A percentile compares a stretch with the other conserved stretches of the same genome.
Evolutionary conservation across 2,888 invertebrate species (phyloP).

Genomic region (Parapristionchus giblindavisi): DNA sequence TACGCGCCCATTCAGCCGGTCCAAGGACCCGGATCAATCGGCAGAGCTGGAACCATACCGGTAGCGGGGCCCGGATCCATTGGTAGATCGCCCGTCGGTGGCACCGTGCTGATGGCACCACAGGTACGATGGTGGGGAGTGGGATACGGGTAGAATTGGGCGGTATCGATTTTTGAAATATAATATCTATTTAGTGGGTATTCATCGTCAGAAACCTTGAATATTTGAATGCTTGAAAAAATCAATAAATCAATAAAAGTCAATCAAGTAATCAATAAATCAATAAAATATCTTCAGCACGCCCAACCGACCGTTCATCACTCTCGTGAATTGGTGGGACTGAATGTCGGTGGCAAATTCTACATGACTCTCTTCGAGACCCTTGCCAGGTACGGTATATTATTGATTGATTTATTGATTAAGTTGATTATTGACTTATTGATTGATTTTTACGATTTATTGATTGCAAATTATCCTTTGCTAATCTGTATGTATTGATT

Average conservation of each 20-base stretch:
- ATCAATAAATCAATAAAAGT: not conserved
- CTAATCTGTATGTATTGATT: too few relatives aligned
- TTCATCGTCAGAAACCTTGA: too few relatives aligned
- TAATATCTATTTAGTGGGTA: too few relatives aligned
- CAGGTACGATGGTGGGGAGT: not conserved
- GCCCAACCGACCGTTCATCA: constrained; percentile 40
- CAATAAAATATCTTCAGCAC: too few relatives aligned
- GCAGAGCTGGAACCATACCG: not conserved
- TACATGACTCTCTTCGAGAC: constrained; percentile 42
- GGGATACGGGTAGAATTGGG: too few relatives aligned
- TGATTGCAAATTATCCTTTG: too few relatives aligned
- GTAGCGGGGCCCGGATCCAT: not conserved
- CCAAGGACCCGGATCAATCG: not conserved
- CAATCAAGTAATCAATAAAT: not conserved
- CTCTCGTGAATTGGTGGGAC: constrained; percentile 40
- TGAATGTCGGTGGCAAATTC: constrained; percentile 43
- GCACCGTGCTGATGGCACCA: not conserved
- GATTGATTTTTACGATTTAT: too few relatives aligned
- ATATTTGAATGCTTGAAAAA: too few relatives aligned
- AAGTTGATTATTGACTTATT: too few relatives aligned
- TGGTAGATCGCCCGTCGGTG: not conserved
- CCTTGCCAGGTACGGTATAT: constrained; percentile 15
- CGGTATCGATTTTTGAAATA: too few relatives aligned
- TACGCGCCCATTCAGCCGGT: too few relatives aligned
- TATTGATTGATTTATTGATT: too few relatives aligned